Base-by-base conservation (phyloP, 2,888 invertebrate species). In the Steinernema carpocapsae region DNA sequence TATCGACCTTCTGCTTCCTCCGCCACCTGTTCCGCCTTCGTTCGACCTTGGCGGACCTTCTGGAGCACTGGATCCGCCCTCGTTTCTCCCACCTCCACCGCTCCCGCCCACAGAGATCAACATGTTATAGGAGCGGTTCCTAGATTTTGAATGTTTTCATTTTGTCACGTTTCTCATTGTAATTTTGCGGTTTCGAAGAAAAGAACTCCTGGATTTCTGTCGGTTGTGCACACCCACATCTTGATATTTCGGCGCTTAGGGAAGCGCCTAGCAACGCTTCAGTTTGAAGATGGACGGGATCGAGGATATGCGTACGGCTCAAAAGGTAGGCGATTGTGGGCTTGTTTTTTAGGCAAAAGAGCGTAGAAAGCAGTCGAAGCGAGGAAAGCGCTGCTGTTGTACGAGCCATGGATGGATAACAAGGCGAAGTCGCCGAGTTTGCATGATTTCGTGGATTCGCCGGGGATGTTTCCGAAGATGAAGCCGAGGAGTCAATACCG, bases 361-460 rank as follows among this genome's bases (percentile, higher is more conserved):
- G 4, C 29, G 32, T 32, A 64, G 64, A 64, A 64, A n/a, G 64
- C 64, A 12, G 26, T 6, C 17, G 37, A 64, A 29, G 29, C 64
- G 17, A 64, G 14, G 64, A 64, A 64, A 19, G 64, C 64, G 4
- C 32, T 64, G 10, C 64, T 32, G 17, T 29, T 64, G 2, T 64
- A 64, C 64, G 64, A 64, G 37, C 64, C 64, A 64, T 64, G 64
- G 64, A 64, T 64, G 64, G 64, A 64, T 32, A 29, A 64, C 32
- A 64, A 64, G 32, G 64, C n/a, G 64, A 64, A 64, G 64, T 32
- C 32, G 7, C 64, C 64, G 14, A 64, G 64, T 64, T 17, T 64
- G 26, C 64, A 26, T 32, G 64, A 64, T 14, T 64, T 29, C 32
- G 64, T 64, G 17, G 64, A 64, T 17, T 64, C 64, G 17, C 64